Conservation (phyloP, 2,888 invertebrate species). For the Lissonota sp. region DNA sequence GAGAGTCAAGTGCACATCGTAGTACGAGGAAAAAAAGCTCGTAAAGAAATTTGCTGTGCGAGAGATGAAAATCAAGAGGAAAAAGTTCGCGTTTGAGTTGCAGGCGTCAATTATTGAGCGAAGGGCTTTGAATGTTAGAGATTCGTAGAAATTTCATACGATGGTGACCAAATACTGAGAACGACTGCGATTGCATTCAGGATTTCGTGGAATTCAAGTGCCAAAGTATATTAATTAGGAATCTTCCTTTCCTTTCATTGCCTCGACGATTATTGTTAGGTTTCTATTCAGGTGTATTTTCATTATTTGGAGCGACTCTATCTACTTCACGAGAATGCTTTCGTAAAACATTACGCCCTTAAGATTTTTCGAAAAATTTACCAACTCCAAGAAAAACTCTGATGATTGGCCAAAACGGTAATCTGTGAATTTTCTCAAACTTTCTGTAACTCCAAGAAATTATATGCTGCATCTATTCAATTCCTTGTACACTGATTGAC, state of each 20-base stretch:
- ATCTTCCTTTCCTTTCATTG: too few species aligned
- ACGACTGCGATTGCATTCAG: neutral
- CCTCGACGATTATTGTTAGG: slow-evolving; percentile 62
- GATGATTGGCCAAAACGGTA: too few species aligned
- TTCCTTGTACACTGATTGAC: slow-evolving; percentile 13
- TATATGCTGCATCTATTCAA: slow-evolving; percentile 15
- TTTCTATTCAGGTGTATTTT: slow-evolving; percentile 52
- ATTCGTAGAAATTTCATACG: neutral
- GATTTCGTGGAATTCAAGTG: slow-evolving; percentile 22
- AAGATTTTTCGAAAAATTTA: too few species aligned
- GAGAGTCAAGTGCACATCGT: slow-evolving; percentile 13
- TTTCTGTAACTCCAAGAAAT: neutral
- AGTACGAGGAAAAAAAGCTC: neutral
- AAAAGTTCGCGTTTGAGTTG: neutral
- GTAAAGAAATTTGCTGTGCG: neutral
- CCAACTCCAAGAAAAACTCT: too few species aligned
- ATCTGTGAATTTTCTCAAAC: neutral
- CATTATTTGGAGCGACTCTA: slow-evolving; percentile 25
- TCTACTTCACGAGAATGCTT: too few species aligned
- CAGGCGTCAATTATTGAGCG: neutral
- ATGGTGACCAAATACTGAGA: neutral
- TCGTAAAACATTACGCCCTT: too few species aligned
- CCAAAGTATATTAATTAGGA: slow-evolving; percentile 62
- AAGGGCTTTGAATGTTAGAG: neutral
- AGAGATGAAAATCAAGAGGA: neutral